Evolutionary conservation across 2,797 vertebrate genomes (phyloP).

Genomic region (Chiroxiphia lanceolata): DNA sequence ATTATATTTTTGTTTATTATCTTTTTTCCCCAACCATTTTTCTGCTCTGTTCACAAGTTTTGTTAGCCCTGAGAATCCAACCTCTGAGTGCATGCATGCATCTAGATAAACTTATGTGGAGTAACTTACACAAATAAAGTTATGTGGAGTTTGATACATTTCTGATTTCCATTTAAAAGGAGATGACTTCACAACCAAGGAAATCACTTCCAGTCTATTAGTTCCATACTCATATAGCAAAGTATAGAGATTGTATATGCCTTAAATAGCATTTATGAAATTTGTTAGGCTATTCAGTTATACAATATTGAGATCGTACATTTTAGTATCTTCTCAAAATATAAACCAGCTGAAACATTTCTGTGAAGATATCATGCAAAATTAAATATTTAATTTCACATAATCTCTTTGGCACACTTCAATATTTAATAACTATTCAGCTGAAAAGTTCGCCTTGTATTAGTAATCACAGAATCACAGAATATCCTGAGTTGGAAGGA

Average conservation of each 20-base stretch:
- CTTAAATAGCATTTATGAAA: constrained; percentile 1
- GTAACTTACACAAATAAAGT: background rate
- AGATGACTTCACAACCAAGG: background rate
- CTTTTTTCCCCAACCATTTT: background rate
- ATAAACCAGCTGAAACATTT: constrained; percentile 13
- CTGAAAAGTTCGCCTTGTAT: background rate
- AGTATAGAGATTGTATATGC: background rate
- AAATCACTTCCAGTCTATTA: background rate
- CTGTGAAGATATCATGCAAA: background rate
- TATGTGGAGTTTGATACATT: background rate
- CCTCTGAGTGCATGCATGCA: background rate
- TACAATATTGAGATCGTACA: background rate
- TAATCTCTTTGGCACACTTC: constrained; percentile 31
- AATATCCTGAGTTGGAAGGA: background rate
- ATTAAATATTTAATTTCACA: constrained; percentile 41
- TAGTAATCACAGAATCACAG: background rate
- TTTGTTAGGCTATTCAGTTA: constrained; percentile 12
- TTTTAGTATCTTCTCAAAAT: constrained; percentile 17
- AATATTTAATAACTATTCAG: constrained; percentile 45
- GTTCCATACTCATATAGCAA: background rate
- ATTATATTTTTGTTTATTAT: background rate
- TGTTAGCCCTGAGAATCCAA: background rate
- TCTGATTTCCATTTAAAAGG: background rate
- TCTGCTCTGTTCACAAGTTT: background rate
- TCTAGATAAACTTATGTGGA: background rate